Evolutionary conservation across 2,113 vertebrate species (phyloP).

Genomic region (Anas platyrhynchos): DNA sequence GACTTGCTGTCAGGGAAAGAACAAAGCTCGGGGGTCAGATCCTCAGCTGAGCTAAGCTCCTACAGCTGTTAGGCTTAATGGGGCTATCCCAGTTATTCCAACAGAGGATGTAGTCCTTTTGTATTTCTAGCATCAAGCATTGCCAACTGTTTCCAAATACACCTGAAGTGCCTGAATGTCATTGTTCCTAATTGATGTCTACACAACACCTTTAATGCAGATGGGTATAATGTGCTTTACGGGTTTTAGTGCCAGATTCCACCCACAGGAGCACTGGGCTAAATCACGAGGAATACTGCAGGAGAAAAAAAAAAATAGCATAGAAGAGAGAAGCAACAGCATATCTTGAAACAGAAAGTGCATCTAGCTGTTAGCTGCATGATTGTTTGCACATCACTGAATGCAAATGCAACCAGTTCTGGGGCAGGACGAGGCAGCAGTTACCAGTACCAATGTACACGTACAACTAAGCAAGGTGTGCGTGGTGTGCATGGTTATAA

Average conservation of each 20-base stretch:
- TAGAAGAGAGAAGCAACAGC: neutral
- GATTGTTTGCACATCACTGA: neutral
- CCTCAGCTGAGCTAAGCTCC: neutral
- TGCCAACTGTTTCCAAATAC: conserved; percentile 36
- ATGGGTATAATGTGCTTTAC: neutral
- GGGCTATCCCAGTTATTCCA: neutral
- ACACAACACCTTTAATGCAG: conserved; percentile 33
- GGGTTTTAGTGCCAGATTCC: conserved; percentile 22
- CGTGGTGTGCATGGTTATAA: neutral
- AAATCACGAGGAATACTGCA: neutral
- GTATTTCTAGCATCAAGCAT: neutral
- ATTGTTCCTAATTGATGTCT: conserved; percentile 25
- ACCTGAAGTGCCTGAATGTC: conserved; percentile 25
- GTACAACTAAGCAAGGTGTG: conserved; percentile 19
- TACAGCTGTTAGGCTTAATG: neutral
- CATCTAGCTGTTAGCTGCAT: neutral
- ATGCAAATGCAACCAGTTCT: neutral
- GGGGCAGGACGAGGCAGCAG: neutral
- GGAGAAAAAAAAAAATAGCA: neutral
- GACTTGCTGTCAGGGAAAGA: neutral
- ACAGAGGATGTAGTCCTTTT: neutral
- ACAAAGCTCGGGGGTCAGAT: neutral
- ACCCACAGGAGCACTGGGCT: conserved; percentile 1
- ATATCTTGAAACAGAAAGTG: conserved; percentile 8
- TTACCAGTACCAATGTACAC: neutral